Percentiles rank a stretch among this genome's conserved stretches.
Conservation (phyloP, 2,888 invertebrate species). For the Apodemia duryi region DNA sequence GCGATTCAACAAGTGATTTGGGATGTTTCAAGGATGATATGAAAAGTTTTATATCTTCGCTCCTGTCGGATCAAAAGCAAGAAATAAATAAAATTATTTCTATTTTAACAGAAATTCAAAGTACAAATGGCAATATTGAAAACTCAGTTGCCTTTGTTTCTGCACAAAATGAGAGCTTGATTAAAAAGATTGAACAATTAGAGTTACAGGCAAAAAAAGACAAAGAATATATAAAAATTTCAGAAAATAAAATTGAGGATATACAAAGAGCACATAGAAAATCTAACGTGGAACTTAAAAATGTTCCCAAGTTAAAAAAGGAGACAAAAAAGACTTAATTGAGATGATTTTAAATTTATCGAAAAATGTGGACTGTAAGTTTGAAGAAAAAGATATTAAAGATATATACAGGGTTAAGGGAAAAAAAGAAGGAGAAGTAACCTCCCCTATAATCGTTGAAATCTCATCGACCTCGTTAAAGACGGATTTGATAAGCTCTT, state of each 20-base stretch:
- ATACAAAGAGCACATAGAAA: slow-evolving; percentile 14
- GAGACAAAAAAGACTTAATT: slow-evolving; percentile 22
- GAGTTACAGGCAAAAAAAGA: slow-evolving; percentile 15
- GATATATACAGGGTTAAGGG: slow-evolving; percentile 22
- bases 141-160: slow-evolving; percentile 1
- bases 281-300: slow-evolving; percentile 23
- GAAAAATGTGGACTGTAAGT: slow-evolving; percentile 11
- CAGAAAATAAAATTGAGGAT: slow-evolving; percentile 13
- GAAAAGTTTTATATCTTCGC: no score
- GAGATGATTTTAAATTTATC: slow-evolving; percentile 19
- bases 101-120: not conserved
- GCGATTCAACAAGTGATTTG: no score
- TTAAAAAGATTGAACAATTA: not conserved
- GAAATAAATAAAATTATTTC: no score
- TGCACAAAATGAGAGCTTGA: not conserved
- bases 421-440: slow-evolving; percentile 18
- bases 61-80: no score
- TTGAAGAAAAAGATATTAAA: slow-evolving; percentile 19
- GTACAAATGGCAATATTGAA: slow-evolving; percentile 4
- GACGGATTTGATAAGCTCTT: slow-evolving; percentile 25
- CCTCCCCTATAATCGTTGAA: slow-evolving; percentile 23
- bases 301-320: slow-evolving; percentile 22
- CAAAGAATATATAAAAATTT: not conserved
- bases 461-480: slow-evolving; percentile 20
- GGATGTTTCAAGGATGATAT: no score